These are phyloP conservation scores for Ovibos moschatus DNA, from an alignment of 2,113 vertebrate species.

Conservation along the genomic window DNA sequence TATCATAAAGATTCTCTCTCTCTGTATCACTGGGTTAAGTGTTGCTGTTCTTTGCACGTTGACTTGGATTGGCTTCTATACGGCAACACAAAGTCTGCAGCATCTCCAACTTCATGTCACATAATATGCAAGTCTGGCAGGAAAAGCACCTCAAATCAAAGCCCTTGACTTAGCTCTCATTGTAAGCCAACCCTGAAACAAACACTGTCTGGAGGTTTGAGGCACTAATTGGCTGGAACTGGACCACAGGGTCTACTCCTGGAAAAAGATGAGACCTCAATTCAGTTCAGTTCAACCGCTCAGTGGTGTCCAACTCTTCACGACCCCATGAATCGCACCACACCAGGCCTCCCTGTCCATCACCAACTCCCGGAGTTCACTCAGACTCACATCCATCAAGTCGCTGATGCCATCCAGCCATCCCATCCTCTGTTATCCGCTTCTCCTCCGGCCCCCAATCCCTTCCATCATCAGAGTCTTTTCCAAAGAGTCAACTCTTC, in stretches of 20 bases:
- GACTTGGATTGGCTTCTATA: background rate
- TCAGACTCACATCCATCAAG: too few relatives aligned
- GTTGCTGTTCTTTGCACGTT: background rate
- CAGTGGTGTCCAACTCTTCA: accelerated
- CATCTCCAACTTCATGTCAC: background rate
- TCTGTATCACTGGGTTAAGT: background rate
- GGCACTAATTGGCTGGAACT: accelerated
- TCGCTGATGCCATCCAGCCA: too few relatives aligned
- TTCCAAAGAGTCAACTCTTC: too few relatives aligned
- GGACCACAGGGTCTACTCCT: background rate
- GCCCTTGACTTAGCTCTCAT: accelerated
- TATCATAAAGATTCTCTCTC: background rate
- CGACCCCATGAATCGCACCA: too few relatives aligned
- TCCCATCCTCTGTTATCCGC: too few relatives aligned
- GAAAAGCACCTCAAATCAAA: background rate
- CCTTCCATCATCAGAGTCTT: too few relatives aligned
- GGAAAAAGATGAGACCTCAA: background rate
- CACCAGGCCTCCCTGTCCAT: too few relatives aligned
- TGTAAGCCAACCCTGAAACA: background rate
- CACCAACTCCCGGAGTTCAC: too few relatives aligned
- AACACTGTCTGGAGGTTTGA: background rate
- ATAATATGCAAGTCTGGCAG: background rate
- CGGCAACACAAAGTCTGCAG: background rate
- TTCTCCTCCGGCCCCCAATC: too few relatives aligned
- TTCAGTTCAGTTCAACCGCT: too few relatives aligned